Base-by-base conservation (phyloP, 2,797 vertebrate genomes). In the Denticeps clupeoides region DNA sequence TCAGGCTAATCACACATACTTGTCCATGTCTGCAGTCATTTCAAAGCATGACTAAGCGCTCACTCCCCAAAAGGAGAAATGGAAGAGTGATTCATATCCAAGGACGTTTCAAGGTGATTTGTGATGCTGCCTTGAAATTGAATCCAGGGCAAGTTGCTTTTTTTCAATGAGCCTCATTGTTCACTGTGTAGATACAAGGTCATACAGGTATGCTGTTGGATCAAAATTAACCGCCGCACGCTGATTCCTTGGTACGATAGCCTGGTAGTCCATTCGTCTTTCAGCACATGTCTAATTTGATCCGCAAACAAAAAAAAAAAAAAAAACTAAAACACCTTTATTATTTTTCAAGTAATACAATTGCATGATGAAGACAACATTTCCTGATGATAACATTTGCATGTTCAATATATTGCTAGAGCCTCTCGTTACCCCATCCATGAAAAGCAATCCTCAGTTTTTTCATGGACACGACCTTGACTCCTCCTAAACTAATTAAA, bases 401-500 rank as follows among this genome's bases (percentile, higher is more conserved):
- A n/a, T n/a, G n/a, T n/a, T n/a, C n/a, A n/a, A n/a, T n/a, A n/a
- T n/a, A n/a, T n/a, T n/a, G n/a, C n/a, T n/a, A n/a, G n/a, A n/a
- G n/a, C n/a, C n/a, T n/a, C n/a, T n/a, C n/a, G n/a, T n/a, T n/a
- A n/a, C n/a, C n/a, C n/a, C n/a, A n/a, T n/a, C n/a, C n/a, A n/a
- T n/a, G n/a, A n/a, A 31, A 31, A 11, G 31, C 29, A 35, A 13
- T 32, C 35, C 35, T 13, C 15, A 35, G 15, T 32, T 18, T 26
- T 12, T 16, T 37, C 21, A 10, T 4, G 10, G 35, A 8, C 31
- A 53, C 46, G 52, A 60, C 64, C 64, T 67, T 67, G 60, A 58
- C 46, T 55, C 42, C 18, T 45, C 28, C 50, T 22, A 37, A 22
- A 46, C 48, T 67, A 35, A 67, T 67, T 67, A 67, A 61, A 63